These are phyloP conservation scores for Harlomillsia oculata DNA, from an alignment of 1,140 invertebrate species.

Conservation along the genomic window DNA sequence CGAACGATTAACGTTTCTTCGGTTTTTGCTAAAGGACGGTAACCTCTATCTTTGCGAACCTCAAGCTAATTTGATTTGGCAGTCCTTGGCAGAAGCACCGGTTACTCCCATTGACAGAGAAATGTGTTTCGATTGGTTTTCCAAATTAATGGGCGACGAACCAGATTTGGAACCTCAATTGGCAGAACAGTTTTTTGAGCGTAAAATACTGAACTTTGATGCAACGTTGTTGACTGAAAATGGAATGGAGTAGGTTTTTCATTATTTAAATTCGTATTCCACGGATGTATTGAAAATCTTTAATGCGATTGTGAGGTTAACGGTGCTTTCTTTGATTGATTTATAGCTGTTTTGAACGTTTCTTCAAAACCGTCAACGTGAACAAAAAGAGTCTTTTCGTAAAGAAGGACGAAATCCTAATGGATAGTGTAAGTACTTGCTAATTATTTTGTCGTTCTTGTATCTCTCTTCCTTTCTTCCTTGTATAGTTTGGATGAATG, in stretches of 20 bases:
- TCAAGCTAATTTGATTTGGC: constrained; percentile 96
- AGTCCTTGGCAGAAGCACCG: constrained; percentile 84
- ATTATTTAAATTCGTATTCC: not conserved
- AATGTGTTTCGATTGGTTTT: constrained; percentile 97
- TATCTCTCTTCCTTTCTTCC: not conserved
- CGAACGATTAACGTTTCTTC: constrained; percentile 86
- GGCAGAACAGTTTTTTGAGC: constrained; percentile 92
- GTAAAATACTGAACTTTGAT: constrained; percentile 86
- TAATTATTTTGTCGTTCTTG: not conserved
- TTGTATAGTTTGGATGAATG: not conserved
- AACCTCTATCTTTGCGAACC: constrained; percentile 91
- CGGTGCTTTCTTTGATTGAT: not conserved
- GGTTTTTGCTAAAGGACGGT: constrained; percentile 84
- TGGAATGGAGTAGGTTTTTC: constrained; percentile 69
- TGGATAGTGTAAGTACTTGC: constrained; percentile 55
- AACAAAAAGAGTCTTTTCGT: constrained; percentile 86
- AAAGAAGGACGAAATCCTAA: constrained; percentile 68
- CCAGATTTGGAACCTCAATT: constrained; percentile 94
- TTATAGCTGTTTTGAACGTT: constrained; percentile 71
- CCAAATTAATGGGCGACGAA: constrained; percentile 95
- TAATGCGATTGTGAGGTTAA: not conserved
- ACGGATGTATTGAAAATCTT: not conserved
- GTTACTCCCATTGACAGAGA: constrained; percentile 86
- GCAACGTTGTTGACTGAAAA: constrained; percentile 84
- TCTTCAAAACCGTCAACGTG: constrained; percentile 93